phyloP scores from a whole-genome alignment of 2,113 vertebrate genomes.

The Aleadryas rufinucha region DNA sequence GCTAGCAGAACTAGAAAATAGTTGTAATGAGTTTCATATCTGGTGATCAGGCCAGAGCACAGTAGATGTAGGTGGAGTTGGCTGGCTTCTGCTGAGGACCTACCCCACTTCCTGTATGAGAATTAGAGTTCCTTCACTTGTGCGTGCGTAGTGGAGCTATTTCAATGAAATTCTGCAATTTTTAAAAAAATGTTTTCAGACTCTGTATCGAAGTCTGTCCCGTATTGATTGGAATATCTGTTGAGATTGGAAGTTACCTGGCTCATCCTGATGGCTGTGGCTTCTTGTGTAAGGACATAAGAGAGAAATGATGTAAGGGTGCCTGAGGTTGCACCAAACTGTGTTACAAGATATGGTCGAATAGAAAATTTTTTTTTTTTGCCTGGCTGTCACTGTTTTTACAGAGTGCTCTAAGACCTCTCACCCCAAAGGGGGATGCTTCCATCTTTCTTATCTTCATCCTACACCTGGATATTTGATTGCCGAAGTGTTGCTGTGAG shows the following conservation, averaged over 20 bases:
- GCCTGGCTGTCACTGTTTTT: background rate
- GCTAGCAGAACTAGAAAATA: background rate
- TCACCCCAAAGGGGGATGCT: background rate
- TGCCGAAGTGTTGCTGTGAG: background rate
- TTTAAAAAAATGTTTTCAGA: background rate
- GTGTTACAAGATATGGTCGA: background rate
- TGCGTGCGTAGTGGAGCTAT: accelerated
- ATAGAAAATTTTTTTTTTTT: background rate
- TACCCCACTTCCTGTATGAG: background rate
- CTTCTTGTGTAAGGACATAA: background rate
- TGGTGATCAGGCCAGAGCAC: background rate
- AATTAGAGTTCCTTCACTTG: background rate
- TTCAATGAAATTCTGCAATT: background rate
- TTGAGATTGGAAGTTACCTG: background rate
- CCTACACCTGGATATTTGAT: background rate
- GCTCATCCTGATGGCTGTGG: background rate
- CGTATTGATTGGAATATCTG: background rate
- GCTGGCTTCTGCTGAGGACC: background rate
- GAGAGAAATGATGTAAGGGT: background rate
- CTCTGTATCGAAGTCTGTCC: background rate
- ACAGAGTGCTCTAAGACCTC: background rate
- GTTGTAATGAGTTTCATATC: background rate
- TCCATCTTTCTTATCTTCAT: background rate
- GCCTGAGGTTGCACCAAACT: background rate
- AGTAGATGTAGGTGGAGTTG: background rate